Evolutionary conservation across 2,113 vertebrate species (phyloP).

Genomic region (Spizaetus ornatus): DNA sequence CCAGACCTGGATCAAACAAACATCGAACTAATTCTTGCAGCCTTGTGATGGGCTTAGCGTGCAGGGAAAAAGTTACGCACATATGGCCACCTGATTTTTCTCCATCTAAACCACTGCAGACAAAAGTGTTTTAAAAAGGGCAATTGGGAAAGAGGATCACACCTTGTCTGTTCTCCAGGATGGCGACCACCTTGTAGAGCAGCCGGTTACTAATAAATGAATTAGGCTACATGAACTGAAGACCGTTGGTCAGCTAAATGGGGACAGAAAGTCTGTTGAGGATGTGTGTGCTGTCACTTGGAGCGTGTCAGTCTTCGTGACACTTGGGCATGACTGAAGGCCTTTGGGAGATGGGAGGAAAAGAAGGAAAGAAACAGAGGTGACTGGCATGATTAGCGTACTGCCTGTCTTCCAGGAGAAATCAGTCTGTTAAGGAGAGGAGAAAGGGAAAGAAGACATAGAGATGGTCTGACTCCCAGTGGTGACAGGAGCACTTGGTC

Average conservation of each 20-base stretch:
- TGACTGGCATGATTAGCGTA: not conserved
- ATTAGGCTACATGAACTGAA: not conserved
- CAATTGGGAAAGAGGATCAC: not conserved
- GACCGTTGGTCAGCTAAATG: not conserved
- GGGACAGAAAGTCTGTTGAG: not conserved
- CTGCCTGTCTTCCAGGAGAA: not conserved
- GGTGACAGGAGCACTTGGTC: slow-evolving; percentile 8
- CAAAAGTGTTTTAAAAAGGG: not conserved
- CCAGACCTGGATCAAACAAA: not conserved
- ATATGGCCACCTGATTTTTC: not conserved
- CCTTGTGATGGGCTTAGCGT: not conserved
- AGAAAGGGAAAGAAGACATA: not conserved
- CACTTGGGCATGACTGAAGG: not conserved
- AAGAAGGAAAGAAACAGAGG: not conserved
- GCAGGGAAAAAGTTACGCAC: not conserved
- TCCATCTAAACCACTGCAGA: not conserved
- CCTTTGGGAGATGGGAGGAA: not conserved
- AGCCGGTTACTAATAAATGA: not conserved
- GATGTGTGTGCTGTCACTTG: not conserved
- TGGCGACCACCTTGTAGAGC: not conserved
- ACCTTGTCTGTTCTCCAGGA: not conserved
- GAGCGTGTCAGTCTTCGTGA: not conserved
- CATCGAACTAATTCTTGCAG: not conserved
- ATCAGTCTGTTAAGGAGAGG: not conserved
- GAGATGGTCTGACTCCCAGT: slow-evolving; percentile 2